These are phyloP conservation scores for Myiopsitta monachus DNA, from an alignment of 2,113 vertebrate species.

Conservation along the genomic window DNA sequence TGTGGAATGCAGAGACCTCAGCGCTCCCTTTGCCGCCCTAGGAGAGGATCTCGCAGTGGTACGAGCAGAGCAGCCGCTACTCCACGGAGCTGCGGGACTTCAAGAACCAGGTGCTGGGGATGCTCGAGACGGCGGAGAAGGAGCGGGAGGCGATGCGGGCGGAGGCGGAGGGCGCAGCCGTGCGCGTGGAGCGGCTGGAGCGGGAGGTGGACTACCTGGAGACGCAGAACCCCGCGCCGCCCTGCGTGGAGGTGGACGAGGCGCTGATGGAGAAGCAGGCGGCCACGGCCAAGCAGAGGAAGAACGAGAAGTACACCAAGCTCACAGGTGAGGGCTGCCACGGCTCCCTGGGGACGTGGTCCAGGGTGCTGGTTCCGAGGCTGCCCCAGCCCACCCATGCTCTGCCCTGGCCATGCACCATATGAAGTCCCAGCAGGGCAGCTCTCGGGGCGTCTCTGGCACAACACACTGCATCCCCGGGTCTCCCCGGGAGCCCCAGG, in stretches of 20 bases:
- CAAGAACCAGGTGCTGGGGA: conserved; percentile 84
- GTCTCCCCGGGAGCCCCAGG: neutral
- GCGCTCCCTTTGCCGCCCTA: conserved; percentile 15
- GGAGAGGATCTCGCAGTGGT: conserved; percentile 91
- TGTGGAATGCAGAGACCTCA: neutral
- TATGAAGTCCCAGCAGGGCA: neutral
- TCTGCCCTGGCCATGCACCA: accelerated
- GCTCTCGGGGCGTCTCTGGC: neutral
- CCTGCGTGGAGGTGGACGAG: conserved; percentile 85
- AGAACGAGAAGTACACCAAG: conserved; percentile 83
- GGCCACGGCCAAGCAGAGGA: conserved; percentile 78
- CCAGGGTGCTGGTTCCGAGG: accelerated
- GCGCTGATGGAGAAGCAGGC: conserved; percentile 83
- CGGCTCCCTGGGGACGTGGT: neutral
- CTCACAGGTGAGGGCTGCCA: conserved; percentile 79
- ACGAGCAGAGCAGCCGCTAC: conserved; percentile 87
- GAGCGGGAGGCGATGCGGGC: conserved; percentile 77
- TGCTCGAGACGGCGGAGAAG: conserved; percentile 81
- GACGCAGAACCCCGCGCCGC: conserved; percentile 82
- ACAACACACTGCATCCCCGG: neutral
- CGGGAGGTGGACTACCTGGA: conserved; percentile 90
- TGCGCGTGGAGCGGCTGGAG: conserved; percentile 84
- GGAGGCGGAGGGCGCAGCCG: conserved; percentile 78
- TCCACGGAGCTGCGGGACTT: conserved; percentile 87
- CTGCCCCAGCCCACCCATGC: neutral